A percentile compares a stretch with the other conserved stretches of the same genome.
Conservation (phyloP, 2,888 invertebrate species). For the Drosophila leonis region DNA sequence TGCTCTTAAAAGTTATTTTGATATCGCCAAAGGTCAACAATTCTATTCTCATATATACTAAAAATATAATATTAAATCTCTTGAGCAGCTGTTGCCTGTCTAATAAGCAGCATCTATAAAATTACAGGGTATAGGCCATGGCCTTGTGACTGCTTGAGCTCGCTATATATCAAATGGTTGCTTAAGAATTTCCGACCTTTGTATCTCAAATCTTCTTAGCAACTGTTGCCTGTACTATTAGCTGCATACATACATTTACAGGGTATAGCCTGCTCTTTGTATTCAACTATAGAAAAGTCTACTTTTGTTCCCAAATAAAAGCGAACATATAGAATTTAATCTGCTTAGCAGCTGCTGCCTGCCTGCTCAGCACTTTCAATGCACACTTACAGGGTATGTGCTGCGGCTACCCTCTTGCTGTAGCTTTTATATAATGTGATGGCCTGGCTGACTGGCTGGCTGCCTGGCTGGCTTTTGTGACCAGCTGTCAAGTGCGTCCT, state of each 20-base stretch:
- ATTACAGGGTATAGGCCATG: not conserved
- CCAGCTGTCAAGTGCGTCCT: constrained; percentile 69
- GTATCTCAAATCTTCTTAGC: not conserved
- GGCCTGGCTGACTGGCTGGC: constrained; percentile 39
- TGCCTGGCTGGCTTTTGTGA: constrained; percentile 62
- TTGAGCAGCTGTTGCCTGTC: not conserved
- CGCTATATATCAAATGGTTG: not conserved
- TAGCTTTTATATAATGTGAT: not conserved
- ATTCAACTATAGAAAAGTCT: not conserved
- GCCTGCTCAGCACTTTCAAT: not conserved
- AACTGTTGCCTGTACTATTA: not conserved
- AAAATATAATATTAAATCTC: not conserved
- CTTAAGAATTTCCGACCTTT: not conserved
- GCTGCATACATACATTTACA: not conserved
- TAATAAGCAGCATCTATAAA: not conserved
- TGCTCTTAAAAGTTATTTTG: not conserved
- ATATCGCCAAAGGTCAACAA: not conserved
- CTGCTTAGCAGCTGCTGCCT: not conserved
- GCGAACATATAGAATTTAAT: not conserved
- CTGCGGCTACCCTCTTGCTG: constrained; percentile 23
- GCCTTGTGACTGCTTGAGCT: no score
- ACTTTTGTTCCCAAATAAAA: not conserved
- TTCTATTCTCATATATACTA: not conserved
- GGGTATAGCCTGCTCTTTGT: not conserved
- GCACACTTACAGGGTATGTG: not conserved